Conservation (phyloP, 1,140 invertebrate genomes). For the Grapholita molesta region DNA sequence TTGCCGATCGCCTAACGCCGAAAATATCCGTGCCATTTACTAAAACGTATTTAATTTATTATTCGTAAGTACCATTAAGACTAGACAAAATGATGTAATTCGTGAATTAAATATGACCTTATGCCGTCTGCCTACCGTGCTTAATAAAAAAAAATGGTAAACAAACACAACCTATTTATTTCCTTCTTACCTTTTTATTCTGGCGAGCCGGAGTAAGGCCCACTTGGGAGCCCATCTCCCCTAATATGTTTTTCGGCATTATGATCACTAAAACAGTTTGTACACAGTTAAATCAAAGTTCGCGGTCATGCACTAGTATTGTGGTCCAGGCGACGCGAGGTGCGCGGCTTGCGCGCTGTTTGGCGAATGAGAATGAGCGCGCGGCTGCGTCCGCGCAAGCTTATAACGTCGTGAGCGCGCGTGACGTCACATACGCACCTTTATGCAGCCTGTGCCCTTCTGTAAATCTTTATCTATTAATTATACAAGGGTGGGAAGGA, state of each 20-base stretch:
- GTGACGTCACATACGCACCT: constrained; percentile 33
- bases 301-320: constrained; percentile 25
- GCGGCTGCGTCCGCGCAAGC: constrained; percentile 23
- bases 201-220: constrained; percentile 61
- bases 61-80: not conserved
- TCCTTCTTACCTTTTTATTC: constrained; percentile 58
- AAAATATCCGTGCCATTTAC: constrained; percentile 15
- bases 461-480: not conserved
- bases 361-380: constrained; percentile 32
- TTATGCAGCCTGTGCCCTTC: constrained; percentile 24
- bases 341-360: constrained; percentile 45
- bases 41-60: not conserved
- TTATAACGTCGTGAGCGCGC: constrained; percentile 26
- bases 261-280: constrained; percentile 35
- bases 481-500: not conserved
- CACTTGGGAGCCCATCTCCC: constrained; percentile 72
- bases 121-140: not conserved
- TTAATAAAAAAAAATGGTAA: not conserved
- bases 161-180: not conserved
- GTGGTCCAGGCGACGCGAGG: constrained; percentile 33
- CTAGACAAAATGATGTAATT: not conserved
- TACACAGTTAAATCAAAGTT: constrained; percentile 24
- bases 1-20: constrained; percentile 9
- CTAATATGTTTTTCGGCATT: constrained; percentile 69
- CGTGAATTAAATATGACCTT: not conserved